Percentiles rank a stretch among this genome's conserved stretches.
Conservation (phyloP, 2,797 vertebrate genomes). For the Notolepis coatsorum region DNA sequence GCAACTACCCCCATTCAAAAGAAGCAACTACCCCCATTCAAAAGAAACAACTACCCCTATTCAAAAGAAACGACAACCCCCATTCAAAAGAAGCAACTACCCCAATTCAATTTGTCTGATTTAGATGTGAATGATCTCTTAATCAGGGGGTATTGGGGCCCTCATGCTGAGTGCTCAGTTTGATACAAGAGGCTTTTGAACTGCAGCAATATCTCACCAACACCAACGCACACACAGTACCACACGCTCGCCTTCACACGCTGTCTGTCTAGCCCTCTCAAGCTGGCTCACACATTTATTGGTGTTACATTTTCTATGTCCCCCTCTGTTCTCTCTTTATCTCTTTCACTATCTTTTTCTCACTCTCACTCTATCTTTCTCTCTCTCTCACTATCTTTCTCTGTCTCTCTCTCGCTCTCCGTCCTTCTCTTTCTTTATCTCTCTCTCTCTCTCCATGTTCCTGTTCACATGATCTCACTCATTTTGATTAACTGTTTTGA, state of each 20-base stretch:
- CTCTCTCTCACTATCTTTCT: neutral
- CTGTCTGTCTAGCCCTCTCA: neutral
- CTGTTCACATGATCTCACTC: too few relatives aligned
- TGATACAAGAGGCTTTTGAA: slow-evolving; percentile 19
- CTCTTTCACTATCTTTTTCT: neutral
- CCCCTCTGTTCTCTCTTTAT: neutral
- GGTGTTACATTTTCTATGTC: slow-evolving; percentile 7
- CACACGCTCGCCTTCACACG: neutral
- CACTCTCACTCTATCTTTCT: neutral
- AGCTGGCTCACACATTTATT: slow-evolving; percentile 35
- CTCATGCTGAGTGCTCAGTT: slow-evolving; percentile 7
- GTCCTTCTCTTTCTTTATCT: slow-evolving; percentile 15
- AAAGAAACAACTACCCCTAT: too few relatives aligned
- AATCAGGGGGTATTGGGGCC: neutral
- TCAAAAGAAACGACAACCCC: too few relatives aligned
- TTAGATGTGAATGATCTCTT: neutral
- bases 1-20: too few relatives aligned
- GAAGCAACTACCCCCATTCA: too few relatives aligned
- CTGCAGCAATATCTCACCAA: slow-evolving; percentile 21
- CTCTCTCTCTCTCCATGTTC: neutral
- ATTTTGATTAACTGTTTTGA: too few relatives aligned
- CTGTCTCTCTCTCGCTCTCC: neutral
- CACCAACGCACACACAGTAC: slow-evolving; percentile 13
- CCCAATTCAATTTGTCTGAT: neutral
- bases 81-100: too few relatives aligned